phyloP scores from a whole-genome alignment of 2,797 vertebrate genomes.

The Decapterus maruadsi region DNA sequence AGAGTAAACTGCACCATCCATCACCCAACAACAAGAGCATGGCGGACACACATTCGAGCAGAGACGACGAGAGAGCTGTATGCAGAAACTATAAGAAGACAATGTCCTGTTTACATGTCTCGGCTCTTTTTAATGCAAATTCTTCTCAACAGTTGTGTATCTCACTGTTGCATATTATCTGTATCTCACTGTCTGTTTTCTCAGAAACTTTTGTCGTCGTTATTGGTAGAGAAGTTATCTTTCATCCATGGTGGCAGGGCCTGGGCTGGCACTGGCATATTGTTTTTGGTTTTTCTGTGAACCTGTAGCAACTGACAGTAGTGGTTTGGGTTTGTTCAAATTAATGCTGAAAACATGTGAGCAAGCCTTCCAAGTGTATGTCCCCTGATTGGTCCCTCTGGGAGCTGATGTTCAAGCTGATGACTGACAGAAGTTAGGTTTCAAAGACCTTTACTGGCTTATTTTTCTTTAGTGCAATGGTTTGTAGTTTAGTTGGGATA shows the following conservation, averaged over 20 bases:
- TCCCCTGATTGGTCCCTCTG: conserved; percentile 44
- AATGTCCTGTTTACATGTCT: conserved; percentile 54
- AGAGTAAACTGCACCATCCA: conserved; percentile 84
- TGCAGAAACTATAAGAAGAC: conserved; percentile 54
- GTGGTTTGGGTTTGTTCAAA: conserved; percentile 9
- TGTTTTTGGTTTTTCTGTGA: conserved; percentile 7
- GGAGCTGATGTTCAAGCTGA: conserved; percentile 37
- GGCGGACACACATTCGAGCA: conserved; percentile 32
- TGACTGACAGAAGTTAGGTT: conserved; percentile 33
- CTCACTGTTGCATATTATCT: conserved; percentile 56
- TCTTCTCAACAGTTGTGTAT: conserved; percentile 47
- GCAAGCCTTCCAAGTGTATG: conserved; percentile 18
- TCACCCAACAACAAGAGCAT: conserved; percentile 30
- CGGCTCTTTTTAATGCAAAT: conserved; percentile 68
- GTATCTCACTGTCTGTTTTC: conserved; percentile 48
- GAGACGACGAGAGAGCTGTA: conserved; percentile 22
- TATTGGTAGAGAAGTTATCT: conserved; percentile 41
- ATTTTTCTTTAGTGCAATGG: conserved; percentile 61
- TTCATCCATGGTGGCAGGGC: conserved; percentile 58
- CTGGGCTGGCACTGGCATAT: conserved; percentile 53
- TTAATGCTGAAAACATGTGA: conserved; percentile 10
- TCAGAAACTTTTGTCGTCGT: conserved; percentile 42
- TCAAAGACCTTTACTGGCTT: conserved; percentile 45
- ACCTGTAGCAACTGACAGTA: conserved; percentile 28
- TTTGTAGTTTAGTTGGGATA: conserved; percentile 59